These are phyloP conservation scores for Hippasteria phrygiana DNA, from an alignment of 53 echinoderm and acorn worm genomes.

Conservation along the genomic window DNA sequence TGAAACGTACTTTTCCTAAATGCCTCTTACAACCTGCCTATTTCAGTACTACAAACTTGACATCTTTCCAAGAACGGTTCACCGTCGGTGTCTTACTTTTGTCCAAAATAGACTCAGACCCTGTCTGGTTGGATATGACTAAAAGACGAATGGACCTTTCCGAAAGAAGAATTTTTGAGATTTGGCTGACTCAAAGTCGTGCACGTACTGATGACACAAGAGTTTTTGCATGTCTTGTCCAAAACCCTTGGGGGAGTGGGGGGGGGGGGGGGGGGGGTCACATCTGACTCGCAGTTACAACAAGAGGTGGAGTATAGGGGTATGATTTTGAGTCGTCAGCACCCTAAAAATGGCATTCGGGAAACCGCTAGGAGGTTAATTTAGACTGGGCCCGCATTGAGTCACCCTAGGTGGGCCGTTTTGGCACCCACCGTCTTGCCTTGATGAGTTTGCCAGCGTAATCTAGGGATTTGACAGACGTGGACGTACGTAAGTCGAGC, in stretches of 20 bases:
- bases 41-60: neutral
- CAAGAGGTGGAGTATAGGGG: neutral
- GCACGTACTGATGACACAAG: neutral
- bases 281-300: neutral
- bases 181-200: conserved; percentile 44
- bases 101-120: conserved; percentile 29
- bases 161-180: conserved; percentile 22
- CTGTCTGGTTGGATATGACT: conserved; percentile 62
- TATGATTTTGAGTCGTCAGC: neutral
- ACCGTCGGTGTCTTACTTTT: neutral
- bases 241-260: conserved; percentile 1
- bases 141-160: conserved; percentile 31
- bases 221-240: conserved; percentile 16
- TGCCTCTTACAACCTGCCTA: neutral
- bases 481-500: conserved; percentile 38
- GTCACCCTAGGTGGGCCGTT: conserved; percentile 45
- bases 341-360: conserved; percentile 57
- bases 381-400: conserved; percentile 17
- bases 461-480: conserved; percentile 30
- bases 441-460: neutral
- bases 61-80: neutral
- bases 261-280: no score
- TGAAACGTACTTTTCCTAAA: neutral
- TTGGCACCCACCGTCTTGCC: conserved; percentile 40
- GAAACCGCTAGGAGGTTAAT: conserved; percentile 22